Base-by-base conservation (phyloP, 37 sponge, comb jelly and placozoan species). In the Bolinopsis microptera region DNA sequence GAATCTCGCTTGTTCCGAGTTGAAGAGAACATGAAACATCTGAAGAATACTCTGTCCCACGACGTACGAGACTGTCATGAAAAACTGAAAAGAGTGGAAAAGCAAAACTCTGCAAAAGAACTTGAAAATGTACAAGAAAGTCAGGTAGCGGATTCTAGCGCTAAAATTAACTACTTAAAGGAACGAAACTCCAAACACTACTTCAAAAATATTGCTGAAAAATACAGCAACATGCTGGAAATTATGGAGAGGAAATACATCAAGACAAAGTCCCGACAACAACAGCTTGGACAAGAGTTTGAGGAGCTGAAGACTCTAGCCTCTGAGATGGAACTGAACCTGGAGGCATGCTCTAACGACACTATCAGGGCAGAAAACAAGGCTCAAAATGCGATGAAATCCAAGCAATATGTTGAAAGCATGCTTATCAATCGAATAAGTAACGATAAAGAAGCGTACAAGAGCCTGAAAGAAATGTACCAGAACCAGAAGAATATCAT, bases 361-460 rank as follows among this genome's bases (percentile, higher is more conserved):
- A 41, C 90, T 16, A 48, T 18, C 28, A 21, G 24, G 22, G 82
- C 82, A 30, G 90, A 34, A 38, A 30, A 86, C 22, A 2, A n/a
- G 26, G 27, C 30, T 2, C n/a, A 41, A 9, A 0, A 18, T 86
- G 90, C 90, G 13, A 8, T 86, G 0, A 86, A 27, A 26, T 86
- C 90, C 0, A 86, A 86, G 35, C 61, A 86, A 23, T 86, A 23
- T 1, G 61, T 86, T 0, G 90, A 86, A 41, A 36, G 48, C 35
- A 39, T 33, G 48, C 61, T 86, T 3, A 86, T 86, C 36, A 34
- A 28, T 21, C 34, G 36, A 2, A 28, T 86, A 5, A 41, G 61
- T 27, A 39, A 34, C 35, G 36, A 86, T 27, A 18, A 38, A 0
- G 30, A 86, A 25, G 36, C 37, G 27, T 33, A 34, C 41, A 39